Evolutionary conservation across 2,113 vertebrate genomes (phyloP).

Genomic region (Pachycephala philippinensis): DNA sequence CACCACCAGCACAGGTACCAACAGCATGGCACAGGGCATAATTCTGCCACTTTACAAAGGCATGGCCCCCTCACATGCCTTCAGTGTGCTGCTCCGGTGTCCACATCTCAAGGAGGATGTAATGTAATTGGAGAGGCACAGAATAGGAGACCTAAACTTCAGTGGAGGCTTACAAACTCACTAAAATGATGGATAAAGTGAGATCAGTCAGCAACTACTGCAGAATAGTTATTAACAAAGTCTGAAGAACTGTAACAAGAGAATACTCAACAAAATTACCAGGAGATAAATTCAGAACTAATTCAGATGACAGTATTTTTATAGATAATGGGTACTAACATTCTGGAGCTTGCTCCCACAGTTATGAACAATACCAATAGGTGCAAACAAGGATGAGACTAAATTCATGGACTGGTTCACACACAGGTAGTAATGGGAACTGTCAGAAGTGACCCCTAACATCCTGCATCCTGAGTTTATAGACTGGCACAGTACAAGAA

Average conservation of each 20-base stretch:
- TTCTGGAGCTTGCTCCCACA: background rate
- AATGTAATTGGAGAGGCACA: background rate
- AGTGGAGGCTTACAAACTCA: background rate
- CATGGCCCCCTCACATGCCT: rapidly evolving
- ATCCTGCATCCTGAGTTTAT: background rate
- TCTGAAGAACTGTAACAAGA: background rate
- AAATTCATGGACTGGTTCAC: background rate
- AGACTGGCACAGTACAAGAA: background rate
- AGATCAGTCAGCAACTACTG: background rate
- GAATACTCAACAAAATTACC: background rate
- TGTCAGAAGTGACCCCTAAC: background rate
- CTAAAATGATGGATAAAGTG: background rate
- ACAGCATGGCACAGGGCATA: background rate
- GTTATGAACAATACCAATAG: background rate
- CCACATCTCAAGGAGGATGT: background rate
- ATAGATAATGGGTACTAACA: background rate
- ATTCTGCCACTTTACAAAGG: background rate
- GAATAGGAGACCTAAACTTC: background rate
- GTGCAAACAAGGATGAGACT: background rate
- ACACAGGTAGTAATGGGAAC: background rate
- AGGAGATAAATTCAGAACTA: background rate
- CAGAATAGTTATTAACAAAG: background rate
- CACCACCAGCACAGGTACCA: background rate
- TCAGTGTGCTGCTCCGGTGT: background rate
- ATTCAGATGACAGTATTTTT: background rate